These are phyloP conservation scores for Papio anubis DNA, from an alignment of 2,113 vertebrate genomes.

Conservation along the genomic window DNA sequence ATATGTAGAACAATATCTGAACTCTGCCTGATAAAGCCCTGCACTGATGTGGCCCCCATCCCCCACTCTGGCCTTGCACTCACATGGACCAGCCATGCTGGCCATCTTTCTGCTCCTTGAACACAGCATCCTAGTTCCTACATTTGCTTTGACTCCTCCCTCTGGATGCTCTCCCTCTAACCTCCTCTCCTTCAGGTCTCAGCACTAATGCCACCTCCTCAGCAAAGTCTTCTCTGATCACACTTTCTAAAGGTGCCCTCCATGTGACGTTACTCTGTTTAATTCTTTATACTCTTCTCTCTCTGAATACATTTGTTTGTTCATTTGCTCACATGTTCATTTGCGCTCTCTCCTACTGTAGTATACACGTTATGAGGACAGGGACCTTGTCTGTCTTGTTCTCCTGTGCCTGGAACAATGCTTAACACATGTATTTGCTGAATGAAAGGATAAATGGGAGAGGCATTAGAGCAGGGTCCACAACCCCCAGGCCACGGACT, in stretches of 20 bases:
- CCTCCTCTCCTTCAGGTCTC: background rate
- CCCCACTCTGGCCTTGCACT: background rate
- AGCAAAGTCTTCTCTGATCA: background rate
- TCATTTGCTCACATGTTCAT: background rate
- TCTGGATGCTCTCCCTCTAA: background rate
- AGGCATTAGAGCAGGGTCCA: background rate
- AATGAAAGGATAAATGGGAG: background rate
- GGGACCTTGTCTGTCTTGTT: background rate
- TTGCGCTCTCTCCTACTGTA: background rate
- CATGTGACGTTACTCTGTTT: background rate
- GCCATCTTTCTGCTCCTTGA: background rate
- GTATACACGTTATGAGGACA: background rate
- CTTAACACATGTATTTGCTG: background rate
- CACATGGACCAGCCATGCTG: background rate
- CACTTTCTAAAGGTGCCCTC: background rate
- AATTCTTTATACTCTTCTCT: background rate
- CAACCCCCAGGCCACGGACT: too few species aligned
- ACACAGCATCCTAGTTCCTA: background rate
- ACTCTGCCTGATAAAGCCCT: background rate
- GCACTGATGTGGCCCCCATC: background rate
- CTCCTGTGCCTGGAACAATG: background rate
- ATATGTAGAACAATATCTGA: background rate
- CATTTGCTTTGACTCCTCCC: background rate
- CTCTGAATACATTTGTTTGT: background rate
- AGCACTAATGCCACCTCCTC: background rate